Percentiles rank a stretch among this genome's conserved stretches.
These are phyloP conservation scores for Phenacoccus solenopsis DNA, from an alignment of 1,140 invertebrate genomes.

Conservation along the genomic window DNA sequence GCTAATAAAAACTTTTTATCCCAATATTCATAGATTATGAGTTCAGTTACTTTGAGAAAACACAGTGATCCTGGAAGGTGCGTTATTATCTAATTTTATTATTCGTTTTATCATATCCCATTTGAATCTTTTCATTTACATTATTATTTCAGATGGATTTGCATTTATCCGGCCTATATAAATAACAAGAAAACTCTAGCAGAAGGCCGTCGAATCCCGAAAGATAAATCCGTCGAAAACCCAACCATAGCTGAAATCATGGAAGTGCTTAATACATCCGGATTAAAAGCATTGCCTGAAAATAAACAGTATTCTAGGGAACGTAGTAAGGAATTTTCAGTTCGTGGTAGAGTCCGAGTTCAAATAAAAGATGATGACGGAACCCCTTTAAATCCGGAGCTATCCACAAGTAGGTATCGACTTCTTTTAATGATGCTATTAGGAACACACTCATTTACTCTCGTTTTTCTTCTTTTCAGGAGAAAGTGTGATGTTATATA, in stretches of 20 bases:
- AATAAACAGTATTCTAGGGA: constrained; percentile 91
- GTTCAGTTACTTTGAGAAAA: constrained; percentile 10
- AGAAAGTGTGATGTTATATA: background rate
- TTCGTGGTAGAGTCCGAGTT: constrained; percentile 75
- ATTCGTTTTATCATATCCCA: background rate
- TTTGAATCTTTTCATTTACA: background rate
- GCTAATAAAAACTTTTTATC: too few species aligned
- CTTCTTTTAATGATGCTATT: background rate
- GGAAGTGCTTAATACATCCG: constrained; percentile 72
- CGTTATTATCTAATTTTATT: background rate
- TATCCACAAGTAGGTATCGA: constrained; percentile 44
- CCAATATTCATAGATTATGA: too few species aligned
- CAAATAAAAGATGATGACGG: constrained; percentile 90
- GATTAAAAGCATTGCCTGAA: constrained; percentile 77
- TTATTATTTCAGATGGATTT: constrained; percentile 68
- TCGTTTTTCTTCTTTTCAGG: background rate
- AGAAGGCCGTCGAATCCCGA: constrained; percentile 71
- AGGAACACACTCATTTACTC: background rate
- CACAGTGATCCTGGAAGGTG: constrained; percentile 20
- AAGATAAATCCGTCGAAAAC: constrained; percentile 81
- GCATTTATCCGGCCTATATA: constrained; percentile 91
- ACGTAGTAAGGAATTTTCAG: constrained; percentile 57
- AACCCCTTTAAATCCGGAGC: constrained; percentile 54
- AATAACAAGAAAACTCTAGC: constrained; percentile 85
- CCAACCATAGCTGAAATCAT: constrained; percentile 86